Evolutionary conservation across 2,797 vertebrate species (phyloP).

Genomic region (Psittacula echo): DNA sequence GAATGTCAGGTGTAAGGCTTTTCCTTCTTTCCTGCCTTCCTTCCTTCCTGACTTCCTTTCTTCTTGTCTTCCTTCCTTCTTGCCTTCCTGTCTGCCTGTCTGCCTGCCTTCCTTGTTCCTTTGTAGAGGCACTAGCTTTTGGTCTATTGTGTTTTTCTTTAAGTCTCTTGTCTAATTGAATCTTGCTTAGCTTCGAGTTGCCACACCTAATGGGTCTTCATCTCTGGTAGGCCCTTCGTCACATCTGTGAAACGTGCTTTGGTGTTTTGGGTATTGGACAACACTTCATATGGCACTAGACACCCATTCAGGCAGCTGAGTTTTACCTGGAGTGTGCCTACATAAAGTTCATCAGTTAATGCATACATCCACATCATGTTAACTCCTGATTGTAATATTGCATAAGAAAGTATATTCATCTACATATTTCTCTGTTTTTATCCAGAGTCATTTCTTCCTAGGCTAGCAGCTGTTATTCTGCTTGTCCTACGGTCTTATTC

Average conservation of each 20-base stretch:
- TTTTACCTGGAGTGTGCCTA: background rate
- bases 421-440: background rate
- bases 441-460: background rate
- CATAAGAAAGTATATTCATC: background rate
- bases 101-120: background rate
- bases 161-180: background rate
- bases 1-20: background rate
- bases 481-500: background rate
- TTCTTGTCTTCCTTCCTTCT: background rate
- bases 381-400: background rate
- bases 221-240: background rate
- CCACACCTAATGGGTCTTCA: background rate
- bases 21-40: background rate
- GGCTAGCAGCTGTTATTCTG: background rate
- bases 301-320: background rate
- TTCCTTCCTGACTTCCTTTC: background rate
- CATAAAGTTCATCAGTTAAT: background rate
- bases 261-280: background rate
- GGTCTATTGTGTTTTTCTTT: background rate
- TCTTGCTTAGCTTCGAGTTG: background rate
- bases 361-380: background rate
- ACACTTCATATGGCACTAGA: rapidly evolving
- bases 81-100: background rate
- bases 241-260: rapidly evolving
- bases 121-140: background rate